Conservation (phyloP, 2,888 invertebrate genomes). For the Oligia fasciuncula region DNA sequence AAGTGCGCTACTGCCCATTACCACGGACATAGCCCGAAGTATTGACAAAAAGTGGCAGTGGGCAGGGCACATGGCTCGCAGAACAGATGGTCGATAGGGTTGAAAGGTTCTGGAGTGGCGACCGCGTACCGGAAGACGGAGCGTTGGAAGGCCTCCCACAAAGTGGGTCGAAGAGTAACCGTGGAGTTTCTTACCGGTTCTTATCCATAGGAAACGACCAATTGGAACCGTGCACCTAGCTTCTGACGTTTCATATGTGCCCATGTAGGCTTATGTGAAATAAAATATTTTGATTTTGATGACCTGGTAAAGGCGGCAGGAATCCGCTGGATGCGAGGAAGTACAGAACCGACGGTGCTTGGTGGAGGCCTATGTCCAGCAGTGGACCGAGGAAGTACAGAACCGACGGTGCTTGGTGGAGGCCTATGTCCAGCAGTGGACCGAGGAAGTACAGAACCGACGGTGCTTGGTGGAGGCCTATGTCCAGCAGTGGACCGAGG, state of each 20-base stretch:
- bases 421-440: background rate
- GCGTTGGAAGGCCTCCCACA: background rate
- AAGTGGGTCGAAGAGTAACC: background rate
- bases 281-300: too few relatives aligned
- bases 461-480: background rate
- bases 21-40: background rate
- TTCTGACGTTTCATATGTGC: too few relatives aligned
- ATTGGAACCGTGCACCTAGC: too few relatives aligned
- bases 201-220: too few relatives aligned
- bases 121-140: background rate
- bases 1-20: background rate
- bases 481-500: background rate
- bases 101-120: background rate
- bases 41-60: background rate
- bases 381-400: too few relatives aligned
- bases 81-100: too few relatives aligned
- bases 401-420: background rate
- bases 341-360: background rate
- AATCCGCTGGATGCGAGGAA: background rate
- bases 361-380: too few relatives aligned
- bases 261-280: too few relatives aligned
- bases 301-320: background rate
- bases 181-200: too few relatives aligned
- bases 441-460: background rate
- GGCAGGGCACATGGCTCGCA: background rate